phyloP scores from a whole-genome alignment of 2,888 invertebrate species.

The Ceratothoa steindachneri region DNA sequence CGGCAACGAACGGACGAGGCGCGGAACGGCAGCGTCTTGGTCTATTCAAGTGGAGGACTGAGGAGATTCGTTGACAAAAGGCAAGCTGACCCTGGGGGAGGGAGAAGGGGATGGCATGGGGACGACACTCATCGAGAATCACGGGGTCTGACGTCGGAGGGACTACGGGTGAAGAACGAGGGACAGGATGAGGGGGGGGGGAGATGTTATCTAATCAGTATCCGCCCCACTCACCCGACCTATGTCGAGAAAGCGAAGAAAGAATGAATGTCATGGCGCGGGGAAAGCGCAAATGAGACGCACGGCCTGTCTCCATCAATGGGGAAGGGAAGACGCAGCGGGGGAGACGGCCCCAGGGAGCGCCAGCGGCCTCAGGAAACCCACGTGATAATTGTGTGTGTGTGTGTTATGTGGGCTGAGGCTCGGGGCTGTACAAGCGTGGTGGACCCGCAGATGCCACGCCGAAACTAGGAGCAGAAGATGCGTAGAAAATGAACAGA shows the following conservation, averaged over 20 bases:
- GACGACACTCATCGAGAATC: not conserved
- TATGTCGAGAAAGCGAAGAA: not conserved
- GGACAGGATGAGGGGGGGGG: not conserved
- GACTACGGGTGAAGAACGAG: not conserved
- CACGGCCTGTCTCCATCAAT: not conserved
- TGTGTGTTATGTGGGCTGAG: no score
- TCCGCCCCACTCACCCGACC: not conserved
- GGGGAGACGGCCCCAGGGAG: not conserved
- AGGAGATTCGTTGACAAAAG: not conserved
- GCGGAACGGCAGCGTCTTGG: no score
- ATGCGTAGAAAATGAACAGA: no score
- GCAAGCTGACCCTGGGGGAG: conserved; percentile 5
- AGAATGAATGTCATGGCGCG: not conserved
- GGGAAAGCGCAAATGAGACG: not conserved
- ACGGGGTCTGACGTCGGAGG: not conserved
- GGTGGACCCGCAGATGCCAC: no score
- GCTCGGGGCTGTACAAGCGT: no score
- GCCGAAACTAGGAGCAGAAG: no score
- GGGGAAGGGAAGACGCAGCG: not conserved
- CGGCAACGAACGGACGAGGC: no score
- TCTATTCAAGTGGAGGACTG: not conserved
- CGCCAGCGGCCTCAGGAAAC: no score
- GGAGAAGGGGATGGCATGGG: not conserved
- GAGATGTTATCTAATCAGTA: conserved; percentile 1
- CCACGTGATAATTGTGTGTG: no score